Percentiles rank a stretch among this genome's conserved stretches.
Conservation (phyloP, 2,888 invertebrate genomes). For the Onchidella celtica region DNA sequence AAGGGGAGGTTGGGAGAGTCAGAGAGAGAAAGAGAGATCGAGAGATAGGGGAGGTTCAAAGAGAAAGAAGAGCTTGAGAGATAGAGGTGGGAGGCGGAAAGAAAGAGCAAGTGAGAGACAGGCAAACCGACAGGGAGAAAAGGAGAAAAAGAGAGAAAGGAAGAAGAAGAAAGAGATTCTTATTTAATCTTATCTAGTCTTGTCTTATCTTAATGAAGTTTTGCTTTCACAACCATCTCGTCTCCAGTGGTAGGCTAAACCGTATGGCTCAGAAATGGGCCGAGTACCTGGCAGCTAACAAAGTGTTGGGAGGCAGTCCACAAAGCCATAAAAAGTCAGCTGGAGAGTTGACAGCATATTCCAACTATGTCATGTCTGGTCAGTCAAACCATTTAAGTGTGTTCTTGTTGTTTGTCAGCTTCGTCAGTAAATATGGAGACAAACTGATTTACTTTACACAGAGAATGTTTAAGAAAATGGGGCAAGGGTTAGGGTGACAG, state of each 20-base stretch:
- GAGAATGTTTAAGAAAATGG: no score
- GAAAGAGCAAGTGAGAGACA: no score
- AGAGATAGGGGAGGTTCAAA: neutral
- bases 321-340: neutral
- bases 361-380: neutral
- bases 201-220: neutral
- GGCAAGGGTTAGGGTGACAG: no score
- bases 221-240: neutral
- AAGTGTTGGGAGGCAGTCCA: conserved; percentile 13
- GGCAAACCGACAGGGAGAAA: neutral
- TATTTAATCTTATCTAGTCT: neutral
- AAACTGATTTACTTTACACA: no score
- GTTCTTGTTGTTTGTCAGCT: no score
- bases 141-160: conserved; percentile 6
- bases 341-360: conserved; percentile 26
- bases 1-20: no score
- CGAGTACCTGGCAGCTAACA: neutral
- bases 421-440: no score
- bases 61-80: no score
- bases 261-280: conserved; percentile 23
- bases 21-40: neutral
- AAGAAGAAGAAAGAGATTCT: neutral
- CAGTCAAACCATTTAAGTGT: no score
- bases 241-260: conserved; percentile 22
- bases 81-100: no score